Evolutionary conservation across 2,888 invertebrate species (phyloP).

Genomic region (Cantharis rufa): DNA sequence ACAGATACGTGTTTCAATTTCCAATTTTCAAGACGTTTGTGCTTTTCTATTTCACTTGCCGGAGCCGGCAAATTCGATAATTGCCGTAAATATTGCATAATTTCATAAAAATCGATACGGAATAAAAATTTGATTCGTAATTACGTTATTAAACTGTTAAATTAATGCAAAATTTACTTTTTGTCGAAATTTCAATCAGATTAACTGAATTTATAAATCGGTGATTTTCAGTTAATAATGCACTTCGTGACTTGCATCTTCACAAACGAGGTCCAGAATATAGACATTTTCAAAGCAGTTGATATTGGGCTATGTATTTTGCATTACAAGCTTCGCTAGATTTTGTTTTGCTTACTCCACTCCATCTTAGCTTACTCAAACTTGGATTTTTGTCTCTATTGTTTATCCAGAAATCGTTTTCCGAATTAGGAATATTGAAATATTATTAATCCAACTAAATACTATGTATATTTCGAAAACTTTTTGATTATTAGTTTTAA

Average conservation of each 20-base stretch:
- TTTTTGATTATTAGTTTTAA: background rate
- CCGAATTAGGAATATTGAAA: background rate
- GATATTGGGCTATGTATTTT: background rate
- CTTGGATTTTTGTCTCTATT: background rate
- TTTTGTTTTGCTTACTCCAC: background rate
- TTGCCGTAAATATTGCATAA: background rate
- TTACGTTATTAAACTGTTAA: background rate
- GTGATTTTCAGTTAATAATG: background rate
- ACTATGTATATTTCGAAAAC: too few relatives aligned
- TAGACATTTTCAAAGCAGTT: background rate
- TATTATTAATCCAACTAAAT: background rate
- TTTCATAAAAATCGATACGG: background rate
- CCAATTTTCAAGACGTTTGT: background rate
- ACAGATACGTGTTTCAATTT: conserved; percentile 1
- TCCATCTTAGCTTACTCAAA: background rate
- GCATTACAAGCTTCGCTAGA: background rate
- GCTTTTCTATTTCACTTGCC: background rate
- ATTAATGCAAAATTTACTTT: background rate
- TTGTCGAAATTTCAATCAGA: background rate
- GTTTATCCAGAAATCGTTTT: background rate
- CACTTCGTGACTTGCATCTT: background rate
- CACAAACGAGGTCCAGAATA: background rate
- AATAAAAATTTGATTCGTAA: background rate
- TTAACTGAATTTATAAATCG: background rate
- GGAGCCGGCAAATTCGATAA: background rate